Evolutionary conservation across 2,797 vertebrate genomes (phyloP), one percentile per base, ranked within the genome.

Genomic region (Sebastes nivosus): DNA sequence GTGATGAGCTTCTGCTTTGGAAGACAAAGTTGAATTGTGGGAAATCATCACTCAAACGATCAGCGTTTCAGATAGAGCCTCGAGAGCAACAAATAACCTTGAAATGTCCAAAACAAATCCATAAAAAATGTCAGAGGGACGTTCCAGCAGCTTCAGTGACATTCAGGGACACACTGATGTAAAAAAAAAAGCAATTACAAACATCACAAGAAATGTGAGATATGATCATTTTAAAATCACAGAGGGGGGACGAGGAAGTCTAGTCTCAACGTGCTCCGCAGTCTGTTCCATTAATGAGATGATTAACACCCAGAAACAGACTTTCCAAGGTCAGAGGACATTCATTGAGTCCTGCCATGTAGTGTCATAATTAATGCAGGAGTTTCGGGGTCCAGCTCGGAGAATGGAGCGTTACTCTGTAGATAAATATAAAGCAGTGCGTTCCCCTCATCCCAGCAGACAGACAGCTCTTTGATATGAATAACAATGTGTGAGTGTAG

Each of bases 201-300:
- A 85, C 87, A 84, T 87, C 79, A 77, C n/a, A 89, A 73, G 64
- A 88, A 81, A 55, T 63, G 68, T 80, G 72, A 90, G 86, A 91
- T 87, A 85, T 77, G 46, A 88, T 88, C 63, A 1, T 75, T 77
- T 84, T 34, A 38, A 79, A 81, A 82, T 82, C 84, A 76, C 78
- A 86, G 72, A 73, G 72, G 72, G 72, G 66, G 64, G 25, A 65
- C 54, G 14, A 32, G 46, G 32, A 79, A 54, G 79, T 81, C 79
- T 67, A 54, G 71, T 74, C 67, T 75, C 65, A 57, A 68, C 38
- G 24, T 64, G 83, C 70, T 82, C 67, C 70, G 75, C 46, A 72
- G 76, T 64, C 59, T 18, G 3, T n/a, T 82, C 52, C 46, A 38
- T 81, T 83, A 87, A 84, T 75, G 73, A 77, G 52, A 55, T 78